These are phyloP conservation scores for Thera britannica DNA, from an alignment of 2,888 invertebrate genomes.

Conservation along the genomic window DNA sequence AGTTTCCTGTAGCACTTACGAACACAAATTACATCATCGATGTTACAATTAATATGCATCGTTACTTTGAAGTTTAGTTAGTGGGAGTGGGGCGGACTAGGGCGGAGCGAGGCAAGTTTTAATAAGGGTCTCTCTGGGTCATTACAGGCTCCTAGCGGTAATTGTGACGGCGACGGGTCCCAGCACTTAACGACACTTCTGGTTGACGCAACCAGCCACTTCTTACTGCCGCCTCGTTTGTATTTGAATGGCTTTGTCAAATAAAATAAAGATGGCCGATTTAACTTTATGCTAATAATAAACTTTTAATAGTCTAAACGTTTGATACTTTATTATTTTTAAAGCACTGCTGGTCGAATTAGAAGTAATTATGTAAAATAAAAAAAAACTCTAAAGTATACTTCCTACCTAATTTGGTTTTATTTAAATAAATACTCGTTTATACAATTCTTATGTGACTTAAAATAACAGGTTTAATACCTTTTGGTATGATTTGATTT, in stretches of 20 bases:
- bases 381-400: too few species aligned
- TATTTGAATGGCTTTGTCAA: conserved; percentile 53
- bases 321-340: neutral
- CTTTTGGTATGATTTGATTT: too few species aligned
- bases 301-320: conserved; percentile 19
- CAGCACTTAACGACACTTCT: conserved; percentile 70
- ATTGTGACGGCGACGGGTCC: conserved; percentile 67
- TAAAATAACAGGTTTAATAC: too few species aligned
- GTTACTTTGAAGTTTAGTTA: conserved; percentile 73
- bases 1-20: conserved; percentile 44
- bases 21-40: conserved; percentile 64
- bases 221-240: conserved; percentile 56
- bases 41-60: conserved; percentile 75
- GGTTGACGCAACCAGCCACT: conserved; percentile 60
- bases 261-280: conserved; percentile 40
- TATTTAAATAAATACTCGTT: too few species aligned
- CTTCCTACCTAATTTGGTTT: neutral
- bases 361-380: too few species aligned
- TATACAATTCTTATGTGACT: too few species aligned
- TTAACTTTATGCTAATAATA: conserved; percentile 26
- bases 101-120: conserved; percentile 67
- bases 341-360: neutral
- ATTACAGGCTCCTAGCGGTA: conserved; percentile 74
- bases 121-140: conserved; percentile 78
- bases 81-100: conserved; percentile 56